Conservation (phyloP, 2,113 vertebrate genomes). For the Orycteropus afer region DNA sequence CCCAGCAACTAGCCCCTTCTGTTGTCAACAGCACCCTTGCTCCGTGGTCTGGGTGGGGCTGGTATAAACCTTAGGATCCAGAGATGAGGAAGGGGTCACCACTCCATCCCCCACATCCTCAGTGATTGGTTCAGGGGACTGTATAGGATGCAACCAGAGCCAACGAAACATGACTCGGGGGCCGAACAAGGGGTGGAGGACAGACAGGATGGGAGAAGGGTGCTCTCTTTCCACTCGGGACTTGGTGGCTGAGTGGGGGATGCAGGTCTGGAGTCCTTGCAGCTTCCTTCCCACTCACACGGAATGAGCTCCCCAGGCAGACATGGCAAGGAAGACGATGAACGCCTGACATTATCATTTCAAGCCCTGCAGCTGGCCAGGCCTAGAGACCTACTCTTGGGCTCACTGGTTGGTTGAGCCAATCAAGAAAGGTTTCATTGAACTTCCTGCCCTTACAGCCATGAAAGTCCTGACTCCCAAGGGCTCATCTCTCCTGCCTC, state of each 20-base stretch:
- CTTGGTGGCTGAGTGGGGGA: fast-evolving
- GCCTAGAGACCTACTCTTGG: background rate
- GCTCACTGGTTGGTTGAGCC: fast-evolving
- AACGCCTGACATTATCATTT: background rate
- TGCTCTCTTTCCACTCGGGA: background rate
- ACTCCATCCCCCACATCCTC: background rate
- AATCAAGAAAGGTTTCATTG: fast-evolving
- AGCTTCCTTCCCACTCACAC: background rate
- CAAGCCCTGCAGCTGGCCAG: background rate
- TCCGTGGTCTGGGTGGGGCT: background rate
- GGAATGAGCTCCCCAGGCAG: background rate
- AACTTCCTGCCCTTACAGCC: background rate
- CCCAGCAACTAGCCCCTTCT: background rate
- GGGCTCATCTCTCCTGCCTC: background rate
- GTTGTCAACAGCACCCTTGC: background rate
- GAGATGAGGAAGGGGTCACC: background rate
- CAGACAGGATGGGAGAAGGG: background rate
- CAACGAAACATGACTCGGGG: background rate
- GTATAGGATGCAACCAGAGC: background rate
- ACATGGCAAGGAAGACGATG: background rate
- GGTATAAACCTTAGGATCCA: background rate
- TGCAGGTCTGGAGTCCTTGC: background rate
- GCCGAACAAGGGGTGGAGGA: background rate
- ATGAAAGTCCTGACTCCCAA: background rate
- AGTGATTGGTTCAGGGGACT: background rate